These are phyloP conservation scores for Operophtera brumata DNA, from an alignment of 2,888 invertebrate species.

Conservation along the genomic window DNA sequence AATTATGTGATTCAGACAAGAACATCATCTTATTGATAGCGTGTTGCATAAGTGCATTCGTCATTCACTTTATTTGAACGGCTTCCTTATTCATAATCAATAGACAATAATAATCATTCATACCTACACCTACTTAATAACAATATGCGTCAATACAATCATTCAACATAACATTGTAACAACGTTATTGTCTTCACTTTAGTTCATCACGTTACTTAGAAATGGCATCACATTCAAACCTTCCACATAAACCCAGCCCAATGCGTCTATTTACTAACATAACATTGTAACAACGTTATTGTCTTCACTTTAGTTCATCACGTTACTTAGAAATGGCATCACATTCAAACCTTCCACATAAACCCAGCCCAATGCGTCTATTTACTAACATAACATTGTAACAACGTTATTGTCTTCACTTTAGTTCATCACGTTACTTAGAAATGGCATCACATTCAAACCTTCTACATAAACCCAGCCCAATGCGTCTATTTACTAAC, in stretches of 20 bases:
- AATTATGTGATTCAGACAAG: neutral
- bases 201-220: too few relatives aligned
- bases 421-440: too few relatives aligned
- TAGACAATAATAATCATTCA: too few relatives aligned
- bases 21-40: conserved; percentile 2
- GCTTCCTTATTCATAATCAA: conserved; percentile 1
- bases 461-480: too few relatives aligned
- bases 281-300: conserved; percentile 21
- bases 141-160: conserved; percentile 3
- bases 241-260: too few relatives aligned
- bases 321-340: too few relatives aligned
- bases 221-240: too few relatives aligned
- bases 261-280: neutral
- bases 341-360: too few relatives aligned
- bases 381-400: conserved; percentile 13
- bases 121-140: too few relatives aligned
- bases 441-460: too few relatives aligned
- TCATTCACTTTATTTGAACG: conserved; percentile 3
- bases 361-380: too few relatives aligned
- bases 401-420: conserved; percentile 15
- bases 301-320: conserved; percentile 3
- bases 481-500: too few relatives aligned
- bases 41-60: neutral
- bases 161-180: conserved; percentile 13
- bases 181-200: conserved; percentile 15